Percentiles rank a stretch among this genome's conserved stretches.
These are phyloP conservation scores for Micrasema longulum DNA, from an alignment of 1,140 invertebrate genomes.

Conservation along the genomic window DNA sequence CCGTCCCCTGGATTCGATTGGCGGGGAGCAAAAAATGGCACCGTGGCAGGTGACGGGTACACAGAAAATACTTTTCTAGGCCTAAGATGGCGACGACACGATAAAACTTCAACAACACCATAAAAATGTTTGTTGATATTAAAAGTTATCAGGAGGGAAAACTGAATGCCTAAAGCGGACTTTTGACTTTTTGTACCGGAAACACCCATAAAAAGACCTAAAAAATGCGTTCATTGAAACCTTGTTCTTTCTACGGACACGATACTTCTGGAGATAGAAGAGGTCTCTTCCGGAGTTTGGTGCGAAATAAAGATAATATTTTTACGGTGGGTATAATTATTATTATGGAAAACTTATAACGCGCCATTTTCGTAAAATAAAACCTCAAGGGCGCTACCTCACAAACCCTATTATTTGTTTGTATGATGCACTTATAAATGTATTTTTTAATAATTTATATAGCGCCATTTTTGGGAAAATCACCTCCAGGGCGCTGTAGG, in stretches of 20 bases:
- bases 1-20: constrained; percentile 6
- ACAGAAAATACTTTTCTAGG: constrained; percentile 39
- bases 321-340: too few species aligned
- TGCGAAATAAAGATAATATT: constrained; percentile 42
- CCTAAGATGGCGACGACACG: constrained; percentile 35
- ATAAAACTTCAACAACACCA: constrained; percentile 52
- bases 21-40: constrained; percentile 39
- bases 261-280: constrained; percentile 41
- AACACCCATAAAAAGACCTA: constrained; percentile 43
- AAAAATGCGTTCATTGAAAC: constrained; percentile 38
- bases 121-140: constrained; percentile 54
- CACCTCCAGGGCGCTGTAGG: too few species aligned
- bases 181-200: constrained; percentile 50
- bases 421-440: too few species aligned
- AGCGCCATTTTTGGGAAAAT: too few species aligned
- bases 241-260: constrained; percentile 45
- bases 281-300: constrained; percentile 36
- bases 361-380: too few species aligned
- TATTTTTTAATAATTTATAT: too few species aligned
- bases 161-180: constrained; percentile 17
- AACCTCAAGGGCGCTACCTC: too few species aligned
- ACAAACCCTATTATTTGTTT: too few species aligned
- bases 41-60: constrained; percentile 49
- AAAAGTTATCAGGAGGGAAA: constrained; percentile 47
- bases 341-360: too few species aligned